A percentile compares a stretch with the other conserved stretches of the same genome.
These are phyloP conservation scores for Apis florea DNA, from an alignment of 1,140 invertebrate species.

Conservation along the genomic window DNA sequence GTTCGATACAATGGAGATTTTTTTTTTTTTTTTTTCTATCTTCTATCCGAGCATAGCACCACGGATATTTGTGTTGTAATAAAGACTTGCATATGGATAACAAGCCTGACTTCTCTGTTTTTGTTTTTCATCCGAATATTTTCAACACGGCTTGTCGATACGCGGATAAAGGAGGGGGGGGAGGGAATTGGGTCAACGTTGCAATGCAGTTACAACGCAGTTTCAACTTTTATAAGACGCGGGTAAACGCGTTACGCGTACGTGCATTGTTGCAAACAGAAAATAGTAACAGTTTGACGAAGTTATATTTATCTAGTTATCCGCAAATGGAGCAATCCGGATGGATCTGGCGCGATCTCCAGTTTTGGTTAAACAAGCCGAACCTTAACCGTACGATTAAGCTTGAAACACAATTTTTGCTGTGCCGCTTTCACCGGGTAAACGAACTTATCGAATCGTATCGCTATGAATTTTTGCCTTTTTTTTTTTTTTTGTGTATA, in stretches of 20 bases:
- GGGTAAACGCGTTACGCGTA: neutral
- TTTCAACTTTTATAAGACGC: neutral
- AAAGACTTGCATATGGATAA: too few relatives aligned
- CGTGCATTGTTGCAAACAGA: conserved; percentile 3
- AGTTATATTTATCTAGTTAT: conserved; percentile 37
- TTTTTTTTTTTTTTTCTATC: neutral
- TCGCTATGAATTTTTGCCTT: conserved; percentile 28
- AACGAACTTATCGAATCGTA: conserved; percentile 25
- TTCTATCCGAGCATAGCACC: neutral
- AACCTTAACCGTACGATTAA: conserved; percentile 44
- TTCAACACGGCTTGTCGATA: neutral
- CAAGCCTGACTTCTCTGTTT: too few relatives aligned
- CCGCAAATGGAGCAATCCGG: neutral
- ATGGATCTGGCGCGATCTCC: conserved; percentile 23
- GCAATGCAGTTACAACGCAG: neutral
- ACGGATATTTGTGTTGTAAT: too few relatives aligned
- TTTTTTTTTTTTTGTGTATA: too few relatives aligned
- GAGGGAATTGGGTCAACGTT: neutral
- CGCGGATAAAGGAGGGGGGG: too few relatives aligned
- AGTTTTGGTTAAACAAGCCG: conserved; percentile 33
- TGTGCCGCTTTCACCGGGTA: conserved; percentile 37
- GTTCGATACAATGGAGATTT: conserved; percentile 2
- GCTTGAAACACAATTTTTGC: conserved; percentile 45
- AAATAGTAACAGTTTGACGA: neutral
- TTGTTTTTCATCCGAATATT: too few relatives aligned